Conservation (phyloP, 2,888 invertebrate genomes). For the Pristionchus maxplancki region DNA sequence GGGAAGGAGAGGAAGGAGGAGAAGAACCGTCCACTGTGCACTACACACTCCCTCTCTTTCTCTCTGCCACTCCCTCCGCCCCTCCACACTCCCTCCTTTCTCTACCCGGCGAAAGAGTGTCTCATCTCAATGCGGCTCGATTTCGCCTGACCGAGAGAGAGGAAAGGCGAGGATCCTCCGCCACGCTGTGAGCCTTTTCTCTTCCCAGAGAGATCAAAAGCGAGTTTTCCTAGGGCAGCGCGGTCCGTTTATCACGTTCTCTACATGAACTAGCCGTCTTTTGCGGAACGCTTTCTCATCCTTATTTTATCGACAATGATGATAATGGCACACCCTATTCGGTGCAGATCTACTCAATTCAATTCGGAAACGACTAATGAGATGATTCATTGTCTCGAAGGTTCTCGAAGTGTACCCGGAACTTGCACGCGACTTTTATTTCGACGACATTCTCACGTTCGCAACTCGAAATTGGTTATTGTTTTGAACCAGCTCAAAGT, state of each 20-base stretch:
- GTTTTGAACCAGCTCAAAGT: not conserved
- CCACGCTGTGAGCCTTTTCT: not conserved
- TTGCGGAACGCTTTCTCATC: not conserved
- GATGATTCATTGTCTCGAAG: not conserved
- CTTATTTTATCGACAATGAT: not conserved
- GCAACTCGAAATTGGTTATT: not conserved
- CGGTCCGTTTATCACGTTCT: not conserved
- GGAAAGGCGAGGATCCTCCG: not conserved
- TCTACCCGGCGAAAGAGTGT: not conserved
- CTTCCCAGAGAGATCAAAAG: not conserved
- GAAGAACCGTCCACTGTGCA: slow-evolving; percentile 16
- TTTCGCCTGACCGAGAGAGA: not conserved
- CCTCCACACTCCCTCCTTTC: not conserved
- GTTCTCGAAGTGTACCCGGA: slow-evolving; percentile 10
- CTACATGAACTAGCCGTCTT: not conserved
- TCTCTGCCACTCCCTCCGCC: not conserved
- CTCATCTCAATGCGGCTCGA: not conserved
- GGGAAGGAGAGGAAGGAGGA: not conserved
- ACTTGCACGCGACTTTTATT: not conserved
- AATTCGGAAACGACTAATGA: not conserved
- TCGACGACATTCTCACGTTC: not conserved
- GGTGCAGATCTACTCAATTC: not conserved
- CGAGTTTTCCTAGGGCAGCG: not conserved
- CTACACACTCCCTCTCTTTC: not conserved
- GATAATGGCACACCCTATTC: not conserved